These are phyloP conservation scores for Orchesellides sinensis DNA, from an alignment of 2,888 invertebrate genomes.

Conservation along the genomic window DNA sequence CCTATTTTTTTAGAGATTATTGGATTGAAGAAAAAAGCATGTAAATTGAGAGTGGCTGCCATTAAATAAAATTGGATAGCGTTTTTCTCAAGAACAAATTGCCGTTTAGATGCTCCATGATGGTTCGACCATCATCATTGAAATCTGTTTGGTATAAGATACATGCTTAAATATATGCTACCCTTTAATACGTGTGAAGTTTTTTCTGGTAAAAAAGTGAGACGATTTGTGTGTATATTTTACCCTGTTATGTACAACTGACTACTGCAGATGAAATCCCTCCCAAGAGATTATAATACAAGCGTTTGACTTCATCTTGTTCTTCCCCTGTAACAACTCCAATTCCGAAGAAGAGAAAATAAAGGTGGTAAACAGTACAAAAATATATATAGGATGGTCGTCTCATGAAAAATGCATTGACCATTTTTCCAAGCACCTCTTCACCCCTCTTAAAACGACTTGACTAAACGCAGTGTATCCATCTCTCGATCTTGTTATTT, in stretches of 20 bases:
- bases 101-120: conserved; percentile 41
- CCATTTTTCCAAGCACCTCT: conserved; percentile 65
- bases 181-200: background rate
- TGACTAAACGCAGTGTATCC: conserved; percentile 21
- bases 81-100: conserved; percentile 39
- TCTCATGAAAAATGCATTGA: conserved; percentile 66
- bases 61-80: conserved; percentile 56
- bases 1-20: conserved; percentile 44
- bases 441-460: conserved; percentile 56
- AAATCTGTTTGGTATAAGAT: conserved; percentile 7
- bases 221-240: too few relatives aligned
- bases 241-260: too few relatives aligned
- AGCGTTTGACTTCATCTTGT: conserved; percentile 53
- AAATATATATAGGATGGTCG: conserved; percentile 7
- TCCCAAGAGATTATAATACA: conserved; percentile 57
- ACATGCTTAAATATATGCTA: background rate
- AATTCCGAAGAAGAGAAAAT: too few relatives aligned
- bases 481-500: conserved; percentile 2
- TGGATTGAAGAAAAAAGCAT: conserved; percentile 36
- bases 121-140: background rate
- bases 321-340: background rate
- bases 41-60: conserved; percentile 52
- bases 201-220: background rate
- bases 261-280: conserved; percentile 13
- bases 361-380: too few relatives aligned